Evolutionary conservation across 2,888 invertebrate species (phyloP).

Genomic region (Patella pellucida): DNA sequence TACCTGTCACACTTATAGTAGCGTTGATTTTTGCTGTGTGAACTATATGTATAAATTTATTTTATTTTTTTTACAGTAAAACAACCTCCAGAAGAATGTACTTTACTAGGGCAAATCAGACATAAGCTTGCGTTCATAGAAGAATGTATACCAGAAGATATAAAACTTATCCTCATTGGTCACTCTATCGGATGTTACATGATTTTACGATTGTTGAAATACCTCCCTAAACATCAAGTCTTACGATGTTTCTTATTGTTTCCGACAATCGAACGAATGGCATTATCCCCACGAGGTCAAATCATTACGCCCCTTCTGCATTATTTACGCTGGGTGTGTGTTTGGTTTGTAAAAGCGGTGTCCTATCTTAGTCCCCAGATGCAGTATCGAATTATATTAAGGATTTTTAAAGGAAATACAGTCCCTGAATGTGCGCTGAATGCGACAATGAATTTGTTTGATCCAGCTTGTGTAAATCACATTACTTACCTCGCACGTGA

Average conservation of each 20-base stretch:
- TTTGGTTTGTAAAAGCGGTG: constrained; percentile 55
- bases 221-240: constrained; percentile 62
- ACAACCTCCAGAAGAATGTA: constrained; percentile 55
- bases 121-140: constrained; percentile 86
- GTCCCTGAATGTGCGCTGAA: constrained; percentile 60
- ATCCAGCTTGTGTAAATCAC: constrained; percentile 60
- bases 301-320: constrained; percentile 76
- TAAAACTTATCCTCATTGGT: constrained; percentile 82
- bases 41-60: neutral
- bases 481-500: constrained; percentile 59
- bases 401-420: constrained; percentile 54
- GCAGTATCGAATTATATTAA: constrained; percentile 55
- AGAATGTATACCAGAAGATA: constrained; percentile 79
- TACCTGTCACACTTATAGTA: too few relatives aligned
- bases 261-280: constrained; percentile 89
- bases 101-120: constrained; percentile 83
- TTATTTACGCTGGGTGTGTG: constrained; percentile 71
- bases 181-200: constrained; percentile 94
- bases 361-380: constrained; percentile 53
- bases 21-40: constrained; percentile 6
- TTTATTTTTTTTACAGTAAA: constrained; percentile 40
- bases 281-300: constrained; percentile 81
- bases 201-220: constrained; percentile 80
- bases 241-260: constrained; percentile 79
- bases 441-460: constrained; percentile 64